Conservation (phyloP, 2,888 invertebrate species). For the Tromatobia lineatoria region DNA sequence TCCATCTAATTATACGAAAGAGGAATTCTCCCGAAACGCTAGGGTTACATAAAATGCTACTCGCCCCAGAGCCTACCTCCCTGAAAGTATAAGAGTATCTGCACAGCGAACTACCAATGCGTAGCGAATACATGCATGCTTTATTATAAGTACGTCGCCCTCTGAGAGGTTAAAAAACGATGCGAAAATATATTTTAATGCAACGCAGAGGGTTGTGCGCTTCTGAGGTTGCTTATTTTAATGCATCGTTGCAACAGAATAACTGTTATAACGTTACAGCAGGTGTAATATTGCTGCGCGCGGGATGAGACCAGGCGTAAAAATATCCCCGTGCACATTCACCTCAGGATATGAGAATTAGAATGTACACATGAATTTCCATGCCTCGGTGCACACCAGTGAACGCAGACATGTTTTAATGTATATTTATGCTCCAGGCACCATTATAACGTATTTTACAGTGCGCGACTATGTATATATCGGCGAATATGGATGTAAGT, state of each 20-base stretch:
- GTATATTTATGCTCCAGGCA: constrained; percentile 64
- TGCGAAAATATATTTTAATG: constrained; percentile 39
- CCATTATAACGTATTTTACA: constrained; percentile 48
- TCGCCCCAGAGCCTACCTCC: neutral
- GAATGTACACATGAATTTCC: constrained; percentile 62
- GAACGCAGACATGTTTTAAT: constrained; percentile 60
- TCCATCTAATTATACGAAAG: constrained; percentile 22
- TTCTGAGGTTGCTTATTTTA: constrained; percentile 39
- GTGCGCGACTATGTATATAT: constrained; percentile 25
- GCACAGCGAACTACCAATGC: neutral
- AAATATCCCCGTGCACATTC: constrained; percentile 35
- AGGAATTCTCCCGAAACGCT: neutral
- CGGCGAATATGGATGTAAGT: constrained; percentile 9
- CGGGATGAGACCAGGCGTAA: constrained; percentile 51
- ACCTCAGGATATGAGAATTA: constrained; percentile 49
- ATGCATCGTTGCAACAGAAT: constrained; percentile 20
- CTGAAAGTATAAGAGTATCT: neutral
- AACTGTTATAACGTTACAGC: constrained; percentile 55
- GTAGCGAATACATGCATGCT: constrained; percentile 19
- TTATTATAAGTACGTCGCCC: constrained; percentile 8
- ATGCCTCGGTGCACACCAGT: constrained; percentile 45
- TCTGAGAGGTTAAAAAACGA: neutral
- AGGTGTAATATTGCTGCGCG: constrained; percentile 10
- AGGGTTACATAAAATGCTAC: neutral
- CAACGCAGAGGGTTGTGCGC: constrained; percentile 16